Percentiles rank a stretch among this genome's conserved stretches.
Evolutionary conservation across 2,113 vertebrate genomes (phyloP).

Genomic region (Xenus cinereus): DNA sequence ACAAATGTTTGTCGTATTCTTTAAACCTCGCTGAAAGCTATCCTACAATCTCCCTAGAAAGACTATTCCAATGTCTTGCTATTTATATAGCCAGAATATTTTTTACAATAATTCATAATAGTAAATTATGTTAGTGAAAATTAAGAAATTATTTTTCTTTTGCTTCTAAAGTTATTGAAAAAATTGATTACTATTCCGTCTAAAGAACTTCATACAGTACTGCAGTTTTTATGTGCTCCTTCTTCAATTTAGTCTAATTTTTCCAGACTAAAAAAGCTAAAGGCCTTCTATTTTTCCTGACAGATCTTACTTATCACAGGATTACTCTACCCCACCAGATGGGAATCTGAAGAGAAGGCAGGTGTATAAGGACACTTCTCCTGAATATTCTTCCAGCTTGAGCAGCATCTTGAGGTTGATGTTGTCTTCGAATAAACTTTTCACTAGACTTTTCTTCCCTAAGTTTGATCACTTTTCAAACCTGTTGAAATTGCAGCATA

Average conservation of each 20-base stretch:
- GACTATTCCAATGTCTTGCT: background rate
- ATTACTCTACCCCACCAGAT: background rate
- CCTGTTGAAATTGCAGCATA: background rate
- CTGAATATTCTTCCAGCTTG: background rate
- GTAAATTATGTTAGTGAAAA: background rate
- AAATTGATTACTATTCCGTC: background rate
- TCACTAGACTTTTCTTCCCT: background rate
- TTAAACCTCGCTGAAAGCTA: background rate
- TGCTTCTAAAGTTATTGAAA: background rate
- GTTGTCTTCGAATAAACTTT: background rate
- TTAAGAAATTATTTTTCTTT: background rate
- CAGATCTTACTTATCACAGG: background rate
- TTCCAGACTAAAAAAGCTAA: background rate
- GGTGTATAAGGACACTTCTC: background rate
- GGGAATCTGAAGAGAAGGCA: background rate
- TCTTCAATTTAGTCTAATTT: background rate
- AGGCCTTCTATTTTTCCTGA: background rate
- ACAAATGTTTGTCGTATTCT: background rate
- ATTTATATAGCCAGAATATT: background rate
- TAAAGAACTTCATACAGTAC: background rate
- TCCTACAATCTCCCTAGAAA: background rate
- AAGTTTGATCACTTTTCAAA: background rate
- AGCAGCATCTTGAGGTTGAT: background rate
- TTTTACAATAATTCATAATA: background rate
- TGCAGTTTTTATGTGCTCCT: background rate